Evolutionary conservation across 2,113 vertebrate genomes (phyloP).

Genomic region (Siniperca knerii): DNA sequence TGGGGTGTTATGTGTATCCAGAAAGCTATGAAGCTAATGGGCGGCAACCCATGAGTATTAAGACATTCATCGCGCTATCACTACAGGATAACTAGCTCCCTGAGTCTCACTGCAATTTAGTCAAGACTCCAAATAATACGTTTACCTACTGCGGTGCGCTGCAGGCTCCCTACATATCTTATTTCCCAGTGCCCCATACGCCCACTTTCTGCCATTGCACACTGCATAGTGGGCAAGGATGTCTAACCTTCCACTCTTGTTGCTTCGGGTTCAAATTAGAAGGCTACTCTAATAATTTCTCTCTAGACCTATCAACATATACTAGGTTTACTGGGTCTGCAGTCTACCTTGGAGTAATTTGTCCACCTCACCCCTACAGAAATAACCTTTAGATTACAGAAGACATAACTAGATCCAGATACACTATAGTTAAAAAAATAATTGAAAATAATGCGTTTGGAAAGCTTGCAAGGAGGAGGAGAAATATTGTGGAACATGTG

Average conservation of each 20-base stretch:
- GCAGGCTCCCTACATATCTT: conserved; percentile 61
- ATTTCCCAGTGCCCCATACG: conserved; percentile 73
- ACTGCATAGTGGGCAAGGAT: conserved; percentile 33
- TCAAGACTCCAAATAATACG: conserved; percentile 63
- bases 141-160: conserved; percentile 66
- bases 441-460: background rate
- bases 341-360: conserved; percentile 28
- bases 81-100: conserved; percentile 75
- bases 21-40: conserved; percentile 59
- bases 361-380: background rate
- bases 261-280: conserved; percentile 62
- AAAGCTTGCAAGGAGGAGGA: conserved; percentile 4
- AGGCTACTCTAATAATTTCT: conserved; percentile 45
- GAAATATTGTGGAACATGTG: conserved; percentile 21
- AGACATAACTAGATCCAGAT: conserved; percentile 15
- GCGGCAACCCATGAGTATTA: conserved; percentile 50
- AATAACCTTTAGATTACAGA: conserved; percentile 29
- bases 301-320: conserved; percentile 10
- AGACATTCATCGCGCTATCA: conserved; percentile 68
- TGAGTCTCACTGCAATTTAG: conserved; percentile 79
- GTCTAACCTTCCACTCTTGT: conserved; percentile 64
- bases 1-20: conserved; percentile 17
- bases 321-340: background rate
- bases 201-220: conserved; percentile 40
- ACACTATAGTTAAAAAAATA: background rate